Base-by-base conservation (phyloP, 2,113 vertebrate genomes). In the Peromyscus polionotus region DNA sequence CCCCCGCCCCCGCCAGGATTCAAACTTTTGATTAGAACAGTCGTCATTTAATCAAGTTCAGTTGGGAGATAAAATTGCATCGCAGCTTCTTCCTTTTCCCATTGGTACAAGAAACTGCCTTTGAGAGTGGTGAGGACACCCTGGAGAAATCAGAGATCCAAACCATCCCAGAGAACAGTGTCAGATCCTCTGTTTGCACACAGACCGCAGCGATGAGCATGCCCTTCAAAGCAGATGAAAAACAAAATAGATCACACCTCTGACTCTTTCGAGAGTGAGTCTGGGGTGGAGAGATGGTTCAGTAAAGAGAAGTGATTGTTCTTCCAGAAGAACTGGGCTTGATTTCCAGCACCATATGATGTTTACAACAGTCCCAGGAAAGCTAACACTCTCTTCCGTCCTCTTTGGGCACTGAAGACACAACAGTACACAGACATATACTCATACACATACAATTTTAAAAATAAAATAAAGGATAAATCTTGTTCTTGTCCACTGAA, bases 41-140 rank as follows among this genome's bases (percentile, higher is more conserved):
- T 97, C 42, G 75, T 91, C 94, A 93, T 96, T 97, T 98, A 98
- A 98, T 97, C 98, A 98, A 96, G 93, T 97, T 96, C 97, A 98
- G 90, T 20, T 97, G 96, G 95, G 96, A 98, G 93, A 96, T 84
- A 94, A 93, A 97, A 97, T 97, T 97, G 94, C 91, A 88, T 96
- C 94, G 94, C 89, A 88, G 90, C 81, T 79, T 95, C 95, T 96
- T 76, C 85, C 54, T 95, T 97, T 96, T 97, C 97, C 97, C 94
- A 42, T 96, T 94, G 96, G 96, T 96, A 87, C 81, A 63, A 95
- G 95, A 97, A 98, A 96, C 88, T 93, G 95, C 81, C 89, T 96
- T 91, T 89, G 88, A 97, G 85, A 92, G 81, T 45, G 70, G 59
- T 68, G 61, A 87, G 87, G 86, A 91, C 97, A 96, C 90, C 91